A percentile compares a stretch with the other conserved stretches of the same genome.
These are phyloP conservation scores for Drosophila kepulauana DNA, from an alignment of 1,140 invertebrate species.

Conservation along the genomic window DNA sequence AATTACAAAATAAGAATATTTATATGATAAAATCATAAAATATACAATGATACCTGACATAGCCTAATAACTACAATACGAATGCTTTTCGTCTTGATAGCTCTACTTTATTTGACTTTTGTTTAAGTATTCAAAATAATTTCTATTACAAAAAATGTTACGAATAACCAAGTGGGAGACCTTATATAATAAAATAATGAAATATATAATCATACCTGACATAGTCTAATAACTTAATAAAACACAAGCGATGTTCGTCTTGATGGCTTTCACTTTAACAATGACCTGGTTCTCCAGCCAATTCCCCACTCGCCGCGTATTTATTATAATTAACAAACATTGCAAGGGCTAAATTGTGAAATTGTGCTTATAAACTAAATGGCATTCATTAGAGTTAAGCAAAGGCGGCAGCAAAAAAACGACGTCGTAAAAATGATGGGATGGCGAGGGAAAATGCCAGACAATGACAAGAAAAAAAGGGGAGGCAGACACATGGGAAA, in stretches of 20 bases:
- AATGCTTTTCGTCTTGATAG: too few relatives aligned
- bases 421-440: background rate
- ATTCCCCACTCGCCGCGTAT: constrained; percentile 36
- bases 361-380: constrained; percentile 72
- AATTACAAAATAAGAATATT: too few relatives aligned
- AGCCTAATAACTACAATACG: too few relatives aligned
- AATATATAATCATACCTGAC: too few relatives aligned
- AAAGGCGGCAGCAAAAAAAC: constrained; percentile 9
- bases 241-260: constrained; percentile 35
- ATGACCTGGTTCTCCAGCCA: constrained; percentile 1
- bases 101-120: too few relatives aligned
- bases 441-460: background rate
- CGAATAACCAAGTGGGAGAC: too few relatives aligned
- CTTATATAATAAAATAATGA: too few relatives aligned
- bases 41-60: too few relatives aligned
- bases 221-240: constrained; percentile 26
- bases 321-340: constrained; percentile 81
- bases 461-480: background rate
- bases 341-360: constrained; percentile 79
- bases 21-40: too few relatives aligned
- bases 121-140: too few relatives aligned
- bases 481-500: constrained; percentile 34
- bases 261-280: constrained; percentile 25
- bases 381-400: constrained; percentile 59
- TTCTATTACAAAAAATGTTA: too few relatives aligned